Conservation (phyloP, 2,113 vertebrate genomes). For the Felis catus region F.catus_Fca126_mat1.0 CM031423.1:28388001-28388500, state of each 20-base stretch:
- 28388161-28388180: background rate
- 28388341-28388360: background rate
- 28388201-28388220: background rate
- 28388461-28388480: no score
- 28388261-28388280: background rate
- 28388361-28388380: background rate
- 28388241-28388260: background rate
- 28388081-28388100: background rate
- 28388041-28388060: constrained; percentile 95
- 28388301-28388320: background rate
- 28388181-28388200: background rate
- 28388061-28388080: background rate
- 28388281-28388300: background rate
- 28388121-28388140: background rate
- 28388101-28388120: background rate
- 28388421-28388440: no score
- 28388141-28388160: background rate
- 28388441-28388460: no score
- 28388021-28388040: constrained; percentile 95
- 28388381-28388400: no score
- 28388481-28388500: no score
- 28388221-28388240: background rate
- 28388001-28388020: constrained; percentile 93
- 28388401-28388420: no score
- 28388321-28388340: background rate